Base-by-base conservation (phyloP, 2,888 invertebrate species). In the Chrysina gloriosa region DNA sequence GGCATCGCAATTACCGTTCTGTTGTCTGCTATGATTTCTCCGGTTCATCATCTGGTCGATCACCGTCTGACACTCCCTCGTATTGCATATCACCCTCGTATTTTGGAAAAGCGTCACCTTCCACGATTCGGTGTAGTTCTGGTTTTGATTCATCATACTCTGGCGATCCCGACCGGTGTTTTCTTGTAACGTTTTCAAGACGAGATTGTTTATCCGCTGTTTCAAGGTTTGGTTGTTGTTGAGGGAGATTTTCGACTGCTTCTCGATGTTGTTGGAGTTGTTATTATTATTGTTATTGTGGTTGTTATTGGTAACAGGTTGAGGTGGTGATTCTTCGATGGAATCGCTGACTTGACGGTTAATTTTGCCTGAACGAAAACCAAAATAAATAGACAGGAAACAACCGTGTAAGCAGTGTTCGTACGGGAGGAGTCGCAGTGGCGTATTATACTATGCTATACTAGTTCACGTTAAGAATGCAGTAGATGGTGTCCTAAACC, bases 121-220 rank as follows among this genome's bases (percentile, higher is more conserved):
- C 93, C 94, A 93, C 0, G 90, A 89, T 77, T 94, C 92, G 88
- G 77, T 80, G 63, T 76, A 74, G 36, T 72, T 71, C 42, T 67
- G 70, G 58, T 67, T 72, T 63, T 82, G 81, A 67, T 79, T 83
- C 54, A 82, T 72, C 70, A 83, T 73, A 29, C 73, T 78, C 61
- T 81, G 86, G 9, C 86, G 83, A 36, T 90, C 89, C 58, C 86
- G 84, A 29, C 89, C 89, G 0, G 89, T 92, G 80, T 96, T 96
- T 79, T 96, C 95, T 47, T 95, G 95, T 70, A 96, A 84, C 58
- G 95, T 95, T 80, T 94, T 94, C 80, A 95, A 90, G 1, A 96
- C 92, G 78, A 96, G 88, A 68, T 89, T 93, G 83, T 95, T 95
- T 69, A 96, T 93, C 77, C 96, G 87, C 79, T 96, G 95, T 80